These are phyloP conservation scores for Drosophila sproati DNA, from an alignment of 1,140 invertebrate species.

Conservation along the genomic window DNA sequence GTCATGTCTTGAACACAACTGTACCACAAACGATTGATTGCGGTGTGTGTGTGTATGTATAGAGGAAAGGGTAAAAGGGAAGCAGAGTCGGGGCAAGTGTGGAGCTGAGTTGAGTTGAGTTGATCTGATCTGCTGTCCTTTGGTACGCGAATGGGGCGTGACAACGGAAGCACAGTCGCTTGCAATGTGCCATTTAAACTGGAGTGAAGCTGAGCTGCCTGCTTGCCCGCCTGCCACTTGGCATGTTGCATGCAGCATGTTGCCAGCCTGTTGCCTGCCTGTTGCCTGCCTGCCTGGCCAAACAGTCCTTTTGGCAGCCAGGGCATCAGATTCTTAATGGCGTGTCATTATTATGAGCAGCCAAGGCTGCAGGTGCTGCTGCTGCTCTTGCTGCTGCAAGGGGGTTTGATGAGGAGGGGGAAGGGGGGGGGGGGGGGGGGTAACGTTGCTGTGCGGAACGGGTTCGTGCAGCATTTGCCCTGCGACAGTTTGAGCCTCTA, in stretches of 20 bases:
- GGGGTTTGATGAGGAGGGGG: not conserved
- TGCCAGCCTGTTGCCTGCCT: constrained; percentile 14
- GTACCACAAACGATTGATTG: constrained; percentile 34
- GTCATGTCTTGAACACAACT: constrained; percentile 50
- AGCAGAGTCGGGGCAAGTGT: not conserved
- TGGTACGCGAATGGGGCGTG: constrained; percentile 57
- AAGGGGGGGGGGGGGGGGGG: not conserved
- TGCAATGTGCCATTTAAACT: constrained; percentile 77
- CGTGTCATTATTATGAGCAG: constrained; percentile 80
- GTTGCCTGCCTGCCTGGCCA: not conserved
- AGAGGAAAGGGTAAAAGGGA: not conserved
- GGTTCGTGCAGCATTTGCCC: constrained; percentile 62
- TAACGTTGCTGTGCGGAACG: constrained; percentile 26
- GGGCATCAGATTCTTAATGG: constrained; percentile 72
- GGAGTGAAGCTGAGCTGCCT: constrained; percentile 40
- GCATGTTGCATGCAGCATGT: constrained; percentile 16
- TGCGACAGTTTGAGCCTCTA: constrained; percentile 76
- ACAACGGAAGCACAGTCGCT: constrained; percentile 71
- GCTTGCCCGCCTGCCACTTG: not conserved
- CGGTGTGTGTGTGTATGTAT: too few relatives aligned
- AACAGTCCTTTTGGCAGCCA: constrained; percentile 22
- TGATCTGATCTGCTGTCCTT: constrained; percentile 18
- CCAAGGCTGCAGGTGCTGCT: constrained; percentile 31
- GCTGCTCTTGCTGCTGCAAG: constrained; percentile 26
- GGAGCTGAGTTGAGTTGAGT: not conserved